A percentile compares a stretch with the other conserved stretches of the same genome.
phyloP scores from a whole-genome alignment of 37 sponge, comb jelly and placozoan genomes.

The Diacarnus erythraeanus region DNA sequence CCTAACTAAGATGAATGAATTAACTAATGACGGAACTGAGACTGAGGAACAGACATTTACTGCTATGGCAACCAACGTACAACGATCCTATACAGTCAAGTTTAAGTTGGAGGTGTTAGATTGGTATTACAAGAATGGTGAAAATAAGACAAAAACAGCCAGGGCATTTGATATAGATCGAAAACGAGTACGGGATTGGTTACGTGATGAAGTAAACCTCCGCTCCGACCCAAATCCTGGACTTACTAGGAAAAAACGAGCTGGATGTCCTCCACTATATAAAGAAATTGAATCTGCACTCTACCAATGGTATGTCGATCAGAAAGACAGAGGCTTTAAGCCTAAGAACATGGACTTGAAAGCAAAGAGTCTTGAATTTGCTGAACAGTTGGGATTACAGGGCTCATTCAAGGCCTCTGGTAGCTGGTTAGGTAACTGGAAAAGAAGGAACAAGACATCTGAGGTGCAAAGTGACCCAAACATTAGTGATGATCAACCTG shows the following conservation, averaged over 20 bases:
- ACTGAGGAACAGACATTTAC: too few relatives aligned
- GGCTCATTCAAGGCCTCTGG: slow-evolving; percentile 26
- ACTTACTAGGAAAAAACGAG: neutral
- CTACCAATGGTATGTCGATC: slow-evolving; percentile 23
- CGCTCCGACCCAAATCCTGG: neutral
- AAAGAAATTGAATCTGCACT: slow-evolving; percentile 1
- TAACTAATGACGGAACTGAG: too few relatives aligned
- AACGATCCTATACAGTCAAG: slow-evolving; percentile 19
- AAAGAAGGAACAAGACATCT: neutral
- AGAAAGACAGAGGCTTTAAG: neutral
- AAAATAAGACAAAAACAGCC: slow-evolving; percentile 22
- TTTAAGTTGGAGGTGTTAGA: slow-evolving; percentile 33
- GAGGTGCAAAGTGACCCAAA: neutral
- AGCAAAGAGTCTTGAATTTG: slow-evolving; percentile 14
- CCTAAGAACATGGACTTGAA: neutral
- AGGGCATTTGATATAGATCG: slow-evolving; percentile 14
- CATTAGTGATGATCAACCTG: neutral
- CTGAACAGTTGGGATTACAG: slow-evolving; percentile 2
- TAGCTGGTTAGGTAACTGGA: slow-evolving; percentile 6
- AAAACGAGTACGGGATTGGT: slow-evolving; percentile 33
- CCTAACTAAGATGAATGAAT: too few relatives aligned
- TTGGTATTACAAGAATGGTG: slow-evolving; percentile 28
- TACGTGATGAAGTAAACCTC: neutral
- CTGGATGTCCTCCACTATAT: neutral
- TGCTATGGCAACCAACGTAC: neutral